These are phyloP conservation scores for Thumatha senex DNA, from an alignment of 2,888 invertebrate species.

Conservation along the genomic window DNA sequence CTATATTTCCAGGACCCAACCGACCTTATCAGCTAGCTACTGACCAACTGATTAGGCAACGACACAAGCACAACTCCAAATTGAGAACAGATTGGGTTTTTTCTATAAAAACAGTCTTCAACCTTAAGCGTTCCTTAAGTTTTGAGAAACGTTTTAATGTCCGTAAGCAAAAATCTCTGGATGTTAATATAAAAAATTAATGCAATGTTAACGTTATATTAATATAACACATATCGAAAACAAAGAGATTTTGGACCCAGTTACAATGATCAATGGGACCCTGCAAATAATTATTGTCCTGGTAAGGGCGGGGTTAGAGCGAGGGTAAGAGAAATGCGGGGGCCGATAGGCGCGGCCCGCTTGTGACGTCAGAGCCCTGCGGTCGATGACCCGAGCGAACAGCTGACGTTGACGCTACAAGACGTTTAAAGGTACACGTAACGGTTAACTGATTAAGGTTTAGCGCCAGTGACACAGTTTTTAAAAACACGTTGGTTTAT, in stretches of 20 bases:
- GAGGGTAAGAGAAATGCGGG: conserved; percentile 26
- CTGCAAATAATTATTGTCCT: conserved; percentile 75
- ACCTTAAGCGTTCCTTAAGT: too few relatives aligned
- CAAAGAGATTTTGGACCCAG: conserved; percentile 13
- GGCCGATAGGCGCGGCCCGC: conserved; percentile 58
- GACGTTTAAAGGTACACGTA: conserved; percentile 28
- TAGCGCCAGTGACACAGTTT: conserved; percentile 38
- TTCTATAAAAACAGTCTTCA: too few relatives aligned
- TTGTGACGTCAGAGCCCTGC: conserved; percentile 70
- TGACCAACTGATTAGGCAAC: too few relatives aligned
- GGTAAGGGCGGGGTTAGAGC: conserved; percentile 38
- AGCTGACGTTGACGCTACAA: conserved; percentile 53
- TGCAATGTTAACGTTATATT: too few relatives aligned
- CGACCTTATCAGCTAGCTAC: too few relatives aligned
- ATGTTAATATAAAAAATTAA: too few relatives aligned
- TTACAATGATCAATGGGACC: conserved; percentile 68
- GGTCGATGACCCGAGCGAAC: conserved; percentile 64
- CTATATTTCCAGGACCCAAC: too few relatives aligned
- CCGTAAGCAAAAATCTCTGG: too few relatives aligned
- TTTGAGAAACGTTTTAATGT: too few relatives aligned
- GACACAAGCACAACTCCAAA: too few relatives aligned
- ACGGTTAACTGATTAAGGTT: conserved; percentile 36
- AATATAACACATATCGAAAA: too few relatives aligned
- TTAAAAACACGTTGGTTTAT: conserved; percentile 27
- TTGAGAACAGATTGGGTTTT: too few relatives aligned